Base-by-base conservation (phyloP, 1,140 invertebrate species). In the Drosophila setifemur region DNA sequence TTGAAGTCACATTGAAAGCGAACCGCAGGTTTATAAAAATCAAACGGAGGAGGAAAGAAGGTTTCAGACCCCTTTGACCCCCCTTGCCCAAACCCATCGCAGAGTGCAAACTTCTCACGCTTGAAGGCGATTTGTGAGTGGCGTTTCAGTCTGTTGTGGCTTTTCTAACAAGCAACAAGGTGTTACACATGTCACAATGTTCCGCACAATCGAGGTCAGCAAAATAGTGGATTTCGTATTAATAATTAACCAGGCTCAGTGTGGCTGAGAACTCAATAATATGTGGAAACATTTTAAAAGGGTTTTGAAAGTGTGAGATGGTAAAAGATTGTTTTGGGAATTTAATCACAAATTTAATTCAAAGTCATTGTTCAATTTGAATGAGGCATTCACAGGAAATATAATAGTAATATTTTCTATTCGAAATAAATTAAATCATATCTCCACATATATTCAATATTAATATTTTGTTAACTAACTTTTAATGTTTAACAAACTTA, bases 121-220 rank as follows among this genome's bases (percentile, higher is more conserved):
- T 58, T 11, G 8, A 58, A 58, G 31, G 31, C 54, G 40, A 60
- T 39, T 39, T 29, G 11, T 31, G 43, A 42, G 42, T 35, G 44
- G 45, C 35, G 42, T 42, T 42, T 52, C 11, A 37, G 47, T 64
- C 19, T 49, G 61, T 64, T 66, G 43, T 39, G 66, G 43, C 25
- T 49, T 55, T 35, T 63, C 68, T 40, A 63, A 70, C 58, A 45
- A 25, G 54, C 73, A 82, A 70, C 78, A 82, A 83, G 78, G 73
- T 83, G 73, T 55, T 33, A 9, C 53, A 48, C 50, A 57, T 61
- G 57, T 58, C 12, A 18, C 23, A 37, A 12, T 37, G 48, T 39
- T 33, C 23, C 14, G 4, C 16, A 47, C 23, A 11, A 14, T 11
- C 8, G n/a, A 6, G 60, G 25, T 6, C 11, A 49, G 0, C 3